phyloP scores from a whole-genome alignment of 2,888 invertebrate genomes.

The Gibbula magus region DNA sequence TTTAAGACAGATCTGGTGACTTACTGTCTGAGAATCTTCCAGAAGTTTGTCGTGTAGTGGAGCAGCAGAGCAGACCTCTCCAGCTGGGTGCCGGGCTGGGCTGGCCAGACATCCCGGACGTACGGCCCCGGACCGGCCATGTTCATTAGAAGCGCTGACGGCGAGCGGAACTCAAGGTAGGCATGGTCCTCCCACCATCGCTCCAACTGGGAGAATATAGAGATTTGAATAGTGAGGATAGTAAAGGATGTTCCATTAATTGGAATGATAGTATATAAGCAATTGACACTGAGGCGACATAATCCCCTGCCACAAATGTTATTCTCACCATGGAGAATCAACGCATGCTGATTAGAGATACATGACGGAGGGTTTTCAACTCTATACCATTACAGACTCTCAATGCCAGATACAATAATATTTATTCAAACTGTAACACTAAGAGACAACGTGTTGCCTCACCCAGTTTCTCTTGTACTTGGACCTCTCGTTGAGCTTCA shows the following conservation, averaged over 20 bases:
- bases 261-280: no score
- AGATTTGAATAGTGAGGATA: no score
- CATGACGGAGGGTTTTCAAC: no score
- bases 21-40: slow-evolving; percentile 77
- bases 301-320: no score
- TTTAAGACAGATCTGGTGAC: slow-evolving; percentile 12
- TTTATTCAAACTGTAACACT: no score
- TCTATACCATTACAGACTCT: no score
- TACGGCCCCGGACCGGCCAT: slow-evolving; percentile 75
- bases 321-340: no score
- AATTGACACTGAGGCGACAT: no score
- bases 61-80: slow-evolving; percentile 70
- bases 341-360: no score
- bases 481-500: slow-evolving; percentile 76
- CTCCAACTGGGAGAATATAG: slow-evolving; percentile 76
- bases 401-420: no score
- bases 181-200: slow-evolving; percentile 80
- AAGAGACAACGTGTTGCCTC: no score
- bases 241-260: no score
- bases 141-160: slow-evolving; percentile 77
- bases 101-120: slow-evolving; percentile 61
- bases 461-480: slow-evolving; percentile 78
- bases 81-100: slow-evolving; percentile 63
- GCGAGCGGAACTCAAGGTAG: slow-evolving; percentile 77
- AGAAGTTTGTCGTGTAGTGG: slow-evolving; percentile 76